phyloP scores from a whole-genome alignment of 2,888 invertebrate species.

The Allophyes oxyacanthae region DNA sequence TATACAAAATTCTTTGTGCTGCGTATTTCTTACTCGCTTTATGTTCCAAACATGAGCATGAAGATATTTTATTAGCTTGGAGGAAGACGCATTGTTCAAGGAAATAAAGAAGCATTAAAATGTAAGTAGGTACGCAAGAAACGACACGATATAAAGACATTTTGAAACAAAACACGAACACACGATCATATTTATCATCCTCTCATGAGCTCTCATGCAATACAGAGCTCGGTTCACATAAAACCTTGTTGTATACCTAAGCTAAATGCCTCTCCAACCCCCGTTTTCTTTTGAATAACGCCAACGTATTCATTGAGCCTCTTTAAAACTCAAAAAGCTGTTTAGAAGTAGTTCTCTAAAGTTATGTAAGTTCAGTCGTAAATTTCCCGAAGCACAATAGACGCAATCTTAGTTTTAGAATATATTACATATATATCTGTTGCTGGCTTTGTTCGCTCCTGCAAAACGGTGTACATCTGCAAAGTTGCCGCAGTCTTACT shows the following conservation, averaged over 20 bases:
- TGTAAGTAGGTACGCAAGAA: slow-evolving; percentile 4
- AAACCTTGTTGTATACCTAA: slow-evolving; percentile 48
- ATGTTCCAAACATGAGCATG: not conserved
- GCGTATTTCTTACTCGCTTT: too few relatives aligned
- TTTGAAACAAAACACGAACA: slow-evolving; percentile 30
- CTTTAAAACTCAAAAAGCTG: slow-evolving; percentile 27
- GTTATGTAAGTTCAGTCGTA: slow-evolving; percentile 4
- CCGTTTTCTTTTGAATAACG: slow-evolving; percentile 57
- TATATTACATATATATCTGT: not conserved
- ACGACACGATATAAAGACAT: slow-evolving; percentile 1
- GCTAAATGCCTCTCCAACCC: slow-evolving; percentile 50
- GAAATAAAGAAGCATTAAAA: slow-evolving; percentile 14
- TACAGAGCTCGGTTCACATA: slow-evolving; percentile 33
- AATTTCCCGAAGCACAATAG: not conserved
- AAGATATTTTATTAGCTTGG: not conserved
- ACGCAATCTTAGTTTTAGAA: slow-evolving; percentile 1
- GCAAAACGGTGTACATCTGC: slow-evolving; percentile 16
- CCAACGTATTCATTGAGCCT: slow-evolving; percentile 31
- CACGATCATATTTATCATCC: slow-evolving; percentile 18
- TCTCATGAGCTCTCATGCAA: slow-evolving; percentile 24
- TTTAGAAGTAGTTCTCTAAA: slow-evolving; percentile 20
- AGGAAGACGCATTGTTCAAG: not conserved
- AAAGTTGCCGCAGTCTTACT: slow-evolving; percentile 28
- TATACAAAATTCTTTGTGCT: too few relatives aligned
- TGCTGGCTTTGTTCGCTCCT: slow-evolving; percentile 5